These are phyloP conservation scores for Dryobates pubescens DNA, from an alignment of 2,797 vertebrate genomes.

Conservation along the genomic window DNA sequence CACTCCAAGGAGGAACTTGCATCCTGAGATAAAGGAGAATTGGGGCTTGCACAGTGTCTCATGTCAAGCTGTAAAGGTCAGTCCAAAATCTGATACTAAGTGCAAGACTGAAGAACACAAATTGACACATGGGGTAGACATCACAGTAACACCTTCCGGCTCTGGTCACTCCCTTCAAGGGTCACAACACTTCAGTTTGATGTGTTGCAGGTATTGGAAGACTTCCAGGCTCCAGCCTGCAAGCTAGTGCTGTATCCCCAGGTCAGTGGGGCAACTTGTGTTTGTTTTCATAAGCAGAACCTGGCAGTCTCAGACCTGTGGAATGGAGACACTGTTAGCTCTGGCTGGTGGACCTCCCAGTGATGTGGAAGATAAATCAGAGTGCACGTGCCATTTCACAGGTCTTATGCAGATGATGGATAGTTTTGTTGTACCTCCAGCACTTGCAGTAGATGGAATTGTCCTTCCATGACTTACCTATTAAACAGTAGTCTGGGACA, in stretches of 20 bases:
- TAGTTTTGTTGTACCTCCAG: neutral
- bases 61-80: neutral
- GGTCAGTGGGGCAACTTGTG: neutral
- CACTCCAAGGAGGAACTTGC: neutral
- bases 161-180: neutral
- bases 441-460: neutral
- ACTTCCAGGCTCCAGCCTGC: neutral
- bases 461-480: neutral
- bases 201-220: neutral
- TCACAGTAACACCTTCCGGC: neutral
- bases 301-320: neutral
- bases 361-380: neutral
- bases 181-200: neutral
- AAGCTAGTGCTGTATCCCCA: neutral
- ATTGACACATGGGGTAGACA: neutral
- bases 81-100: neutral
- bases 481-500: neutral
- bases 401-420: neutral
- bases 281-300: neutral
- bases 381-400: accelerated
- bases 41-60: neutral
- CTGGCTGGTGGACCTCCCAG: neutral
- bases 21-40: neutral
- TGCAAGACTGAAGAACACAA: neutral
- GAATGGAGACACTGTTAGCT: neutral